These are phyloP conservation scores for Sebastes trivittatus DNA, from an alignment of 2,797 vertebrate species.

Conservation along the genomic window DNA sequence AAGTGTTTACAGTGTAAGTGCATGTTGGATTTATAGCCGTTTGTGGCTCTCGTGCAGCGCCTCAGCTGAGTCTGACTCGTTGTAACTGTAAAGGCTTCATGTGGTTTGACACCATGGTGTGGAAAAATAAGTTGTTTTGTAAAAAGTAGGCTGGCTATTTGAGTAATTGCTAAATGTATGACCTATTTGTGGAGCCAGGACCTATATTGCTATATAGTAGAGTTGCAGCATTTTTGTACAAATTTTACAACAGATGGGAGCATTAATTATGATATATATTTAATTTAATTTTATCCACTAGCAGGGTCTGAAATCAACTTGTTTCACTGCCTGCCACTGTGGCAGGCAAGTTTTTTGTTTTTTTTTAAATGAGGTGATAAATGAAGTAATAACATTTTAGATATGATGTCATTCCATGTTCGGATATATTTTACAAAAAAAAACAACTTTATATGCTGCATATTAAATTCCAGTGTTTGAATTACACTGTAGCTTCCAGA, in stretches of 20 bases:
- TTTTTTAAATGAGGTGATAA: too few relatives aligned
- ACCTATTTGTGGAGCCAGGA: neutral
- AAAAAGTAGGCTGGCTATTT: constrained; percentile 1
- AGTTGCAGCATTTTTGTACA: neutral
- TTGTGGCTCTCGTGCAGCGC: neutral
- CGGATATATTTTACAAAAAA: too few relatives aligned
- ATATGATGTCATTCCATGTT: too few relatives aligned
- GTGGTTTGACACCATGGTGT: constrained; percentile 24
- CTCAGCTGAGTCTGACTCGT: neutral
- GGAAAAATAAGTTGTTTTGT: constrained; percentile 33
- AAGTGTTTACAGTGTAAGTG: neutral
- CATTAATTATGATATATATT: neutral
- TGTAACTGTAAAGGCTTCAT: neutral
- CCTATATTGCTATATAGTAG: neutral
- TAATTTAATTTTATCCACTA: neutral
- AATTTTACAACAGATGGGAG: neutral
- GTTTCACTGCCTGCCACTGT: too few relatives aligned
- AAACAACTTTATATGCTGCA: too few relatives aligned
- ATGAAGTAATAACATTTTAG: too few relatives aligned
- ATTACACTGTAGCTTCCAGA: too few relatives aligned
- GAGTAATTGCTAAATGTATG: neutral
- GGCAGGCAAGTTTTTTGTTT: too few relatives aligned
- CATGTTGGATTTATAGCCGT: neutral
- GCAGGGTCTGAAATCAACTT: neutral
- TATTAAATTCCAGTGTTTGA: too few relatives aligned